phyloP scores from a whole-genome alignment of 2,797 vertebrate species.

The Hippocampus kuda region DNA sequence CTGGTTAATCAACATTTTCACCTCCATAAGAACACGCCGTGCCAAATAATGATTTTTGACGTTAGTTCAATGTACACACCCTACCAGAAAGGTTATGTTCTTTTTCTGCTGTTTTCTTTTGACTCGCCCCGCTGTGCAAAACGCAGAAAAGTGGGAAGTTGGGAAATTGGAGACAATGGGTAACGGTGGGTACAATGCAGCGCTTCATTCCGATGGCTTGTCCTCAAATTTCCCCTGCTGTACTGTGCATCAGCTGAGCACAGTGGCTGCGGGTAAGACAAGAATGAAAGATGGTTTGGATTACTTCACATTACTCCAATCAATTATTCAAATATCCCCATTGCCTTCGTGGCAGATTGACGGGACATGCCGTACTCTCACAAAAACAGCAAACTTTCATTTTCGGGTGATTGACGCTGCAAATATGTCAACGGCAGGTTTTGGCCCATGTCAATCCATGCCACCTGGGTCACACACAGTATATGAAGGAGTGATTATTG shows the following conservation, averaged over 20 bases:
- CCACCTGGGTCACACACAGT: slow-evolving; percentile 43
- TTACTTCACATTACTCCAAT: slow-evolving; percentile 78
- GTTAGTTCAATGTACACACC: slow-evolving; percentile 42
- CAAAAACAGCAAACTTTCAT: slow-evolving; percentile 23
- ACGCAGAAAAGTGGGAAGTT: not conserved
- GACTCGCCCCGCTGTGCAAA: not conserved
- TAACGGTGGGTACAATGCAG: slow-evolving; percentile 63
- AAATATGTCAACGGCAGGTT: slow-evolving; percentile 35
- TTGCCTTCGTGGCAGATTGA: slow-evolving; percentile 57
- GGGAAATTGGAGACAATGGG: slow-evolving; percentile 48
- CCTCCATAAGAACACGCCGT: not conserved
- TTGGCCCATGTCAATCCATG: slow-evolving; percentile 39
- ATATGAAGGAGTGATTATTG: slow-evolving; percentile 43
- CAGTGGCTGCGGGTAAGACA: slow-evolving; percentile 60
- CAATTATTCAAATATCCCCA: slow-evolving; percentile 72
- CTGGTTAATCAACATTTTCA: slow-evolving; percentile 23
- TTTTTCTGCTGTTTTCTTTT: not conserved
- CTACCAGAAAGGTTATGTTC: not conserved
- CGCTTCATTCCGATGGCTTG: slow-evolving; percentile 56
- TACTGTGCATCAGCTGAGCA: slow-evolving; percentile 53
- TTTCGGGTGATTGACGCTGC: slow-evolving; percentile 35
- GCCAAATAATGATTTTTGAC: slow-evolving; percentile 4
- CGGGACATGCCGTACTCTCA: slow-evolving; percentile 35
- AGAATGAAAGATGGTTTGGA: slow-evolving; percentile 64
- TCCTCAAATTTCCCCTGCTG: slow-evolving; percentile 62